phyloP scores from a whole-genome alignment of 2,797 vertebrate species.

The Channa striata region DNA sequence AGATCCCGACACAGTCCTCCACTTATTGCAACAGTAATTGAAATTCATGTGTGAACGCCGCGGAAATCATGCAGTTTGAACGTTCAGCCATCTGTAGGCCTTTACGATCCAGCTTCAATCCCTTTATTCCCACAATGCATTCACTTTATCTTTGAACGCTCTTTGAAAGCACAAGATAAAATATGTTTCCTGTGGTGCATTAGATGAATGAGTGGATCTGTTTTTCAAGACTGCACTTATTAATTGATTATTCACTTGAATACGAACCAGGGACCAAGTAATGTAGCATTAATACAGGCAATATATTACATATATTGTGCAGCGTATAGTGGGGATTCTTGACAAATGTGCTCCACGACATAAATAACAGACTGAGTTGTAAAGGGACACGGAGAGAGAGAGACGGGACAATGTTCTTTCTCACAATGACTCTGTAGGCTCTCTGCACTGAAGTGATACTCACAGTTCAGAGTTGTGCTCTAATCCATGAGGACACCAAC shows the following conservation, averaged over 20 bases:
- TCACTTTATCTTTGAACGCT: constrained; percentile 55
- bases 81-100: constrained; percentile 44
- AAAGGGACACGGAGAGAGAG: not conserved
- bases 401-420: constrained; percentile 19
- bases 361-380: not conserved
- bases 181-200: constrained; percentile 62
- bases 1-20: constrained; percentile 1
- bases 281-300: constrained; percentile 36
- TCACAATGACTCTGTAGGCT: constrained; percentile 6
- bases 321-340: not conserved
- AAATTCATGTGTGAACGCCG: constrained; percentile 39
- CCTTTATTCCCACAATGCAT: constrained; percentile 52
- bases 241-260: constrained; percentile 65
- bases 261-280: constrained; percentile 24
- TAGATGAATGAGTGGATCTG: constrained; percentile 45
- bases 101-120: constrained; percentile 44
- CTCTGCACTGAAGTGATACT: constrained; percentile 12
- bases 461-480: constrained; percentile 1
- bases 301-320: constrained; percentile 7
- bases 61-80: constrained; percentile 34
- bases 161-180: constrained; percentile 60
- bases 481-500: constrained; percentile 1
- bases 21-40: constrained; percentile 51
- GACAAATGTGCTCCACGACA: constrained; percentile 3
- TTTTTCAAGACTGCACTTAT: constrained; percentile 46